phyloP scores from a whole-genome alignment of 1,140 invertebrate genomes.

The Microplitis demolitor region DNA sequence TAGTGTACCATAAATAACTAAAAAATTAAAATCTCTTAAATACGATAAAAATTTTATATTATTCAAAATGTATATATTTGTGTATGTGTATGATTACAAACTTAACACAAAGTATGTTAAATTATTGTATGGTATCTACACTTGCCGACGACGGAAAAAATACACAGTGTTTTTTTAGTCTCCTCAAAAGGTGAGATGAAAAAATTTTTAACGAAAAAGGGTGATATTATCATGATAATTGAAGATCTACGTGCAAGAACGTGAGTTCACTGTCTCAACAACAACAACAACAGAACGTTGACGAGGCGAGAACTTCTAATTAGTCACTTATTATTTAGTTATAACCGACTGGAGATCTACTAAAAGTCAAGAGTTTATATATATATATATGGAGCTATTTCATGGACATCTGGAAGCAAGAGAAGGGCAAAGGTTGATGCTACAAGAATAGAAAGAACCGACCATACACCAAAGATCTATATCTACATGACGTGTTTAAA shows the following conservation, averaged over 20 bases:
- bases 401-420: background rate
- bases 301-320: slow-evolving; percentile 27
- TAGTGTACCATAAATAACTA: too few species aligned
- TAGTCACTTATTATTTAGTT: slow-evolving; percentile 36
- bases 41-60: too few species aligned
- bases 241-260: slow-evolving; percentile 7
- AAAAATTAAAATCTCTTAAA: too few species aligned
- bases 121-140: too few species aligned
- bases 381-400: background rate
- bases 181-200: background rate
- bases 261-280: background rate
- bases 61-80: too few species aligned
- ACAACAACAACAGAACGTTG: background rate
- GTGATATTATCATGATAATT: background rate
- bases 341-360: slow-evolving; percentile 12
- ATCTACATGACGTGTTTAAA: slow-evolving; percentile 62
- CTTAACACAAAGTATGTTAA: too few species aligned
- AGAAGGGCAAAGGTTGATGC: slow-evolving; percentile 1
- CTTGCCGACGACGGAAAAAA: too few species aligned
- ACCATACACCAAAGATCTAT: slow-evolving; percentile 45
- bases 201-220: background rate
- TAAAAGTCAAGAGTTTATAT: background rate
- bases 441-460: slow-evolving; percentile 31
- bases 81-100: too few species aligned
- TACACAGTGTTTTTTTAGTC: background rate